Percentiles rank a stretch among this genome's conserved stretches.
These are phyloP conservation scores for Herminia tarsipennalis DNA, from an alignment of 2,888 invertebrate genomes.

Conservation along the genomic window DNA sequence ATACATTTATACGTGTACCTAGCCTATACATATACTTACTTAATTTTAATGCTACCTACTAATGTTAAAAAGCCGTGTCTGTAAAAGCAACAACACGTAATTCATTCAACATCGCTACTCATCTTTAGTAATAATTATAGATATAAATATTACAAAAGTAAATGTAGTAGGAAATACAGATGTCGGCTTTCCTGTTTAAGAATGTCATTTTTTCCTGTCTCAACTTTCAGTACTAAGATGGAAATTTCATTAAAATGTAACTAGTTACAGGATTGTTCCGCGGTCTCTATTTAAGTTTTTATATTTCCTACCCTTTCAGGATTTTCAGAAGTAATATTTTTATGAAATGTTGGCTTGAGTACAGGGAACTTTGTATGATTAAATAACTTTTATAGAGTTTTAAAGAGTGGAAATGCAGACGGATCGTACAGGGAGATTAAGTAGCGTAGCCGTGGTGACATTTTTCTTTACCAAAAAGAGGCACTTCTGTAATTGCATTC, in stretches of 20 bases:
- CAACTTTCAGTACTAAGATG: constrained; percentile 18
- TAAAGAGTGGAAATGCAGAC: background rate
- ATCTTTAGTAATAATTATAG: too few relatives aligned
- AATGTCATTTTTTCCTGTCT: constrained; percentile 12
- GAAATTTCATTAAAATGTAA: constrained; percentile 27
- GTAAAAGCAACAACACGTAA: too few relatives aligned
- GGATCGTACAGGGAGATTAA: background rate
- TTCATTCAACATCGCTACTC: too few relatives aligned
- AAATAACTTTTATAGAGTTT: background rate
- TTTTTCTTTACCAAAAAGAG: too few relatives aligned
- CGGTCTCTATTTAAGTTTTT: constrained; percentile 11
- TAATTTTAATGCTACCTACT: too few relatives aligned
- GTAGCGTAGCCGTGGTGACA: background rate
- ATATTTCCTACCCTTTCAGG: constrained; percentile 3
- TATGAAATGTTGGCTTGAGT: background rate
- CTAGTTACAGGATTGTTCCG: constrained; percentile 5
- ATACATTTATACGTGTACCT: too few relatives aligned
- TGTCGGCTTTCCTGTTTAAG: background rate
- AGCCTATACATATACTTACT: too few relatives aligned
- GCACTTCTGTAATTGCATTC: too few relatives aligned
- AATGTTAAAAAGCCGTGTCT: too few relatives aligned
- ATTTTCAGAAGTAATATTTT: background rate
- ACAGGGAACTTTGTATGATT: background rate
- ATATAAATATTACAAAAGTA: too few relatives aligned
- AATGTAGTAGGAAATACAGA: too few relatives aligned